Conservation (phyloP, 2,888 invertebrate genomes). For the Hirtodrosophila duncani region DNA sequence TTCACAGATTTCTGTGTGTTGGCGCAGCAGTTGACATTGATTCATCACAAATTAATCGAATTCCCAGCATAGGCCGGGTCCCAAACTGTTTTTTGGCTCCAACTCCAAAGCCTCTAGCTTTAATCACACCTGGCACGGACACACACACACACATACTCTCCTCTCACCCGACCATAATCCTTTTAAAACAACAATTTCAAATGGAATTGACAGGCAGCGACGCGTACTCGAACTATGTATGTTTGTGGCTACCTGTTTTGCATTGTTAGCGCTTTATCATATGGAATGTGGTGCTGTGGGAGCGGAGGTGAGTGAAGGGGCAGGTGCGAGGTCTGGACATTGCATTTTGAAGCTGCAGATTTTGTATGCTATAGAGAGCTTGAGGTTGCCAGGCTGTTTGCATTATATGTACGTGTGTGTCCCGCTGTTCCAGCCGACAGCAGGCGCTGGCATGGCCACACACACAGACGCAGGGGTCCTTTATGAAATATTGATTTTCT, state of each 20-base stretch:
- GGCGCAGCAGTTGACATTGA: constrained; percentile 72
- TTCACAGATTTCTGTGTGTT: constrained; percentile 67
- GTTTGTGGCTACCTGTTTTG: constrained; percentile 6
- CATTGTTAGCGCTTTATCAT: constrained; percentile 29
- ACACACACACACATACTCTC: constrained; percentile 5
- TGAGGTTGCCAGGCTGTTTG: no score
- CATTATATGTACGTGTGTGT: no score
- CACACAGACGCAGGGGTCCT: no score
- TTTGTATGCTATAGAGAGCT: no score
- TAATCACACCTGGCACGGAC: background rate
- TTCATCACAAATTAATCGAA: constrained; percentile 77
- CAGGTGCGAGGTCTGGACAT: no score
- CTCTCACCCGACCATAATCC: constrained; percentile 49
- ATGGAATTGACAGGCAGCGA: constrained; percentile 36
- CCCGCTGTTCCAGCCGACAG: no score
- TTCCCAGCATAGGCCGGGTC: constrained; percentile 36
- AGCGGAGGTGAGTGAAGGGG: no score
- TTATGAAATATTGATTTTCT: no score
- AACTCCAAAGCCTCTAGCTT: background rate
- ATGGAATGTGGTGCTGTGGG: constrained; percentile 7
- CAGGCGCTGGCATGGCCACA: no score
- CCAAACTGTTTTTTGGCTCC: constrained; percentile 46
- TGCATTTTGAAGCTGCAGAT: no score
- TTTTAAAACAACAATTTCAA: constrained; percentile 54
- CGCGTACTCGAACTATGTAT: constrained; percentile 1